phyloP scores from a whole-genome alignment of 2,888 invertebrate genomes.

The Rhagium mordax region DNA sequence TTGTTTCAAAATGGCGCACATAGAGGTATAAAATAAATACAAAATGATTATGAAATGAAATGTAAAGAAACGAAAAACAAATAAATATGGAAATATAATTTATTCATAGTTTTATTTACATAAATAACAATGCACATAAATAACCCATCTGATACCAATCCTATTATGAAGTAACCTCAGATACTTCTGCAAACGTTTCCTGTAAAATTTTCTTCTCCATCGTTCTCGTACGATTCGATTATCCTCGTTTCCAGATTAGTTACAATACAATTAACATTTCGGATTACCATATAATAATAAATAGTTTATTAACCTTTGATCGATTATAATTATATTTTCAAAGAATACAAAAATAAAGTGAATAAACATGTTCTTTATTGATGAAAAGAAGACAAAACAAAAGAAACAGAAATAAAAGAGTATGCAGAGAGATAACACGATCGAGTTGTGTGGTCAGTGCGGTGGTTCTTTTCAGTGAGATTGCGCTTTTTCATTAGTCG shows the following conservation, averaged over 20 bases:
- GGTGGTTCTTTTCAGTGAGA: conserved; percentile 18
- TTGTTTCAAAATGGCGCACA: no score
- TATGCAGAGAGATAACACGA: conserved; percentile 18
- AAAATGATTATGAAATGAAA: no score
- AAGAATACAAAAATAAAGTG: conserved; percentile 20
- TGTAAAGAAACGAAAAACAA: no score
- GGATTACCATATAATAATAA: background rate
- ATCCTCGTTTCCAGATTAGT: background rate
- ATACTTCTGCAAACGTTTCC: no score
- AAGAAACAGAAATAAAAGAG: conserved; percentile 19
- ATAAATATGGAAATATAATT: no score
- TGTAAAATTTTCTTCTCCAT: no score
- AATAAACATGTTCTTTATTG: conserved; percentile 31
- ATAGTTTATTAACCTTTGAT: conserved; percentile 20
- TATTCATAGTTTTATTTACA: no score
- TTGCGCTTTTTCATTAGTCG: conserved; percentile 29
- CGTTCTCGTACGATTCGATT: no score
- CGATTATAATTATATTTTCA: conserved; percentile 15
- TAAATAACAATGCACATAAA: no score
- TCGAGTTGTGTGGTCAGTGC: conserved; percentile 26
- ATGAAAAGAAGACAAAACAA: conserved; percentile 29
- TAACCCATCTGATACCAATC: no score
- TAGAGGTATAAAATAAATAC: no score
- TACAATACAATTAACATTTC: background rate
- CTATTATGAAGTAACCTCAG: no score